Base-by-base conservation (phyloP, 2,888 invertebrate genomes). In the Microdon myrmicae region DNA sequence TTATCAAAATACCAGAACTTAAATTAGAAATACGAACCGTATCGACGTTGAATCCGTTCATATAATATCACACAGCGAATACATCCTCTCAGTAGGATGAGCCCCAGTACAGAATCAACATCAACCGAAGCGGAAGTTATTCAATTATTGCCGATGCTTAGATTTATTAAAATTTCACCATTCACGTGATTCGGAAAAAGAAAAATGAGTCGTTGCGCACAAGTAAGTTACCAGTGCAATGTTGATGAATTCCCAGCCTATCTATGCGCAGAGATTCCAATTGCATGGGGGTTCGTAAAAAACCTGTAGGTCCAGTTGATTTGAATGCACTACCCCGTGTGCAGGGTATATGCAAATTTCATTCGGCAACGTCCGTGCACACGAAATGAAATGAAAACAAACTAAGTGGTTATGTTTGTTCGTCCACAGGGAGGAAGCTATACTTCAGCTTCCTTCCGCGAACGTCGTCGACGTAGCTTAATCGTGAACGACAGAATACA, bases 141-240 rank as follows among this genome's bases (percentile, higher is more conserved):
- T 66, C 59, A 66, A 66, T 66, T 66, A 66, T 66, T 66, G 53
- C 35, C 53, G 59, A 66, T 59, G 66, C 66, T 66, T 66, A 53
- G 66, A 66, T 66, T 66, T 66, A 59, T 59, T 66, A 66, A 59
- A 66, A 66, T 59, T 54, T 59, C 38, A 59, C 54, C 54, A 47
- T 37, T 43, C 58, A 38, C 44, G 26, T 32, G 35, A 53, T 38
- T 28, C 53, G 53, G 53, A 54, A 66, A 66, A 59, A 48, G 54
- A 59, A 59, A 58, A 59, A 59, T 44, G 32, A 48, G 44, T 38
- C 47, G 32, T 10, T 22, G 26, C 8, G 41, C 31, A 43, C 16
- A 6, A 12, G 4, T 8, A 17, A n/a, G 19, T 29, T 29, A 41
- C 31, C 41, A 41, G 7, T 25, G 16, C 20, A 29, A 22, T 14